A percentile compares a stretch with the other conserved stretches of the same genome.
These are phyloP conservation scores for Anorthoa munda DNA, from an alignment of 2,888 invertebrate species.

Conservation along the genomic window DNA sequence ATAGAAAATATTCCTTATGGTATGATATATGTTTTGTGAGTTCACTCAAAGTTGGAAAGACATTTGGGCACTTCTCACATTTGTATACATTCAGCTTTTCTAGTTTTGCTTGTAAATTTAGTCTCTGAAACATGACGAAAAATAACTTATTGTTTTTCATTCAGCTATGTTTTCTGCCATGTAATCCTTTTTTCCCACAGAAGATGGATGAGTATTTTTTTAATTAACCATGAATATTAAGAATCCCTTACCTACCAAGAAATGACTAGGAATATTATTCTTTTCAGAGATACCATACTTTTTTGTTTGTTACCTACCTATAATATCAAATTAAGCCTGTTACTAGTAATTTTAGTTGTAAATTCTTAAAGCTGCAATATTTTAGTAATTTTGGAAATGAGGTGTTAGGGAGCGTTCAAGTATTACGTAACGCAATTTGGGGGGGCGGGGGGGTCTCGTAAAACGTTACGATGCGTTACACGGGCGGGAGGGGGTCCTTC, in stretches of 20 bases:
- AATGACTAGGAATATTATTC: too few species aligned
- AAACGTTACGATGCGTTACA: too few species aligned
- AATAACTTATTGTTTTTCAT: background rate
- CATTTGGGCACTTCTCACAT: slow-evolving; percentile 41
- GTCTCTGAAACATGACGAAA: slow-evolving; percentile 40
- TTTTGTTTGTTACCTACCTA: background rate
- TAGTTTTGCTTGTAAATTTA: slow-evolving; percentile 24
- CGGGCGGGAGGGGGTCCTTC: too few species aligned
- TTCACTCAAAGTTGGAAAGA: slow-evolving; percentile 20
- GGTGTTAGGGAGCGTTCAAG: too few species aligned
- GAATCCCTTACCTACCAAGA: too few species aligned
- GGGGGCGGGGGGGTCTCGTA: too few species aligned
- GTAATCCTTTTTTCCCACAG: background rate
- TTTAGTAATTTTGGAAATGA: background rate
- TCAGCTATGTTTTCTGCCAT: background rate
- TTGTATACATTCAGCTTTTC: slow-evolving; percentile 35
- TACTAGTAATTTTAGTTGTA: background rate
- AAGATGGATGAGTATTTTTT: background rate
- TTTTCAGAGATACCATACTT: background rate
- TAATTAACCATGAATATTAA: too few species aligned
- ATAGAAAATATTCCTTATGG: slow-evolving; percentile 37
- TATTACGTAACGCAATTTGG: too few species aligned
- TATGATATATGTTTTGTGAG: slow-evolving; percentile 16
- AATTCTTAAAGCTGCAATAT: background rate
- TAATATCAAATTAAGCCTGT: background rate